These are phyloP conservation scores for Lapara coniferarum DNA, from an alignment of 2,888 invertebrate genomes.

Conservation along the genomic window DNA sequence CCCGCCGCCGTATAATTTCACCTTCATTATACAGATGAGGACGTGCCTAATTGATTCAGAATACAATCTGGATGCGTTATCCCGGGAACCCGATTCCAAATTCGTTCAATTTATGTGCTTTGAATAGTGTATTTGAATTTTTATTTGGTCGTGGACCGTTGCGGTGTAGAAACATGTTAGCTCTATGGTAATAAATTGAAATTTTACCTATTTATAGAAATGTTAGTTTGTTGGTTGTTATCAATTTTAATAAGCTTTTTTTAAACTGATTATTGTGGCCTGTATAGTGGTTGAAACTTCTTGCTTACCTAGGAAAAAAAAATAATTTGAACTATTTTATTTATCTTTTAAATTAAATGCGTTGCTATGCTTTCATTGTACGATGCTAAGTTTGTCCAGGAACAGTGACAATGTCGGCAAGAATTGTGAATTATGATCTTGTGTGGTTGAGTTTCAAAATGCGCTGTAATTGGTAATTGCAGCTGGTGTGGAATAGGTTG, in stretches of 20 bases:
- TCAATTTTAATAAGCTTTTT: not conserved
- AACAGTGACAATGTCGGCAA: too few species aligned
- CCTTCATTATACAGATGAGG: conserved; percentile 45
- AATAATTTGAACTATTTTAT: too few species aligned
- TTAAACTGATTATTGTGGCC: too few species aligned
- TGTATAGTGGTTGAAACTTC: too few species aligned
- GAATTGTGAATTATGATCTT: too few species aligned
- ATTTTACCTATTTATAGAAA: not conserved
- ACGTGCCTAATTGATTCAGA: conserved; percentile 39
- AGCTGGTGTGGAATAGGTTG: too few species aligned
- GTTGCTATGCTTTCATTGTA: too few species aligned
- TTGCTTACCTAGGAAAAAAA: too few species aligned
- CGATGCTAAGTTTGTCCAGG: too few species aligned
- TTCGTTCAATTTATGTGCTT: conserved; percentile 15
- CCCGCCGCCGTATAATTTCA: conserved; percentile 45
- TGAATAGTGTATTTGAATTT: conserved; percentile 27
- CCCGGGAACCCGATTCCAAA: conserved; percentile 32
- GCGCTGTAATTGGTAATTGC: too few species aligned
- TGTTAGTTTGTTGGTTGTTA: not conserved
- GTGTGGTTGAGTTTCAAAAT: too few species aligned
- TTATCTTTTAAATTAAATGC: too few species aligned
- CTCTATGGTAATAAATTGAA: not conserved
- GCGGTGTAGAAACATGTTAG: not conserved
- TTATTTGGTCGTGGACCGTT: conserved; percentile 30
- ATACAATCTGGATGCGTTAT: conserved; percentile 33